Evolutionary conservation across 2,888 invertebrate genomes (phyloP).

Genomic region (Eilema caniola): DNA sequence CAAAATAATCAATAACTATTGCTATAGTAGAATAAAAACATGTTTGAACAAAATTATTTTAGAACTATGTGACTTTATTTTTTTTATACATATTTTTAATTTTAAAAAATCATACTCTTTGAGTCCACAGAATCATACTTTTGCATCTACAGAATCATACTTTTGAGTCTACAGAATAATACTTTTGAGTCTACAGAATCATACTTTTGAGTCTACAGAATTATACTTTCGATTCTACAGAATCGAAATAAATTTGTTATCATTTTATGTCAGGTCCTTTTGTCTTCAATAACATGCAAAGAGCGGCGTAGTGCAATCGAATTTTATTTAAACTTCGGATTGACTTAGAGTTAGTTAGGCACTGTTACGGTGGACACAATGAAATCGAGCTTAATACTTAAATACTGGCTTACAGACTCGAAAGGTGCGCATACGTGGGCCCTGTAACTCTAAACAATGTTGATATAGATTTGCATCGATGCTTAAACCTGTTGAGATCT

Average conservation of each 20-base stretch:
- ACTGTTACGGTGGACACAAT: conserved; percentile 42
- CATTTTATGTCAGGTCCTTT: neutral
- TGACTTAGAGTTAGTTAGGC: conserved; percentile 33
- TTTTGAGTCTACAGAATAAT: too few relatives aligned
- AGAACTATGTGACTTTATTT: too few relatives aligned
- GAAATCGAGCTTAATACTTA: conserved; percentile 50
- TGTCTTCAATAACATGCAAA: neutral
- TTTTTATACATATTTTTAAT: too few relatives aligned
- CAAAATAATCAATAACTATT: neutral
- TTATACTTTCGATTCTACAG: neutral
- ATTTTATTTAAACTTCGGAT: conserved; percentile 29
- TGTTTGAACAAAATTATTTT: too few relatives aligned
- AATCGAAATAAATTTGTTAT: neutral
- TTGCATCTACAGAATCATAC: neutral
- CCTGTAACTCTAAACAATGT: conserved; percentile 8
- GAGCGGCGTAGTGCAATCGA: conserved; percentile 43
- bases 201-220: neutral
- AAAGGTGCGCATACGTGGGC: neutral
- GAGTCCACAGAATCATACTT: neutral
- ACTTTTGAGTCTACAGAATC: too few relatives aligned
- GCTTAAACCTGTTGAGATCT: too few relatives aligned
- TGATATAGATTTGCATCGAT: conserved; percentile 8
- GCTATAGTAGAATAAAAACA: neutral
- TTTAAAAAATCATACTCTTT: too few relatives aligned
- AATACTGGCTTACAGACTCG: conserved; percentile 30